Evolutionary conservation across 2,797 vertebrate genomes (phyloP), one percentile per base, ranked within the genome.

Genomic region (Semotilus atromaculatus): DNA sequence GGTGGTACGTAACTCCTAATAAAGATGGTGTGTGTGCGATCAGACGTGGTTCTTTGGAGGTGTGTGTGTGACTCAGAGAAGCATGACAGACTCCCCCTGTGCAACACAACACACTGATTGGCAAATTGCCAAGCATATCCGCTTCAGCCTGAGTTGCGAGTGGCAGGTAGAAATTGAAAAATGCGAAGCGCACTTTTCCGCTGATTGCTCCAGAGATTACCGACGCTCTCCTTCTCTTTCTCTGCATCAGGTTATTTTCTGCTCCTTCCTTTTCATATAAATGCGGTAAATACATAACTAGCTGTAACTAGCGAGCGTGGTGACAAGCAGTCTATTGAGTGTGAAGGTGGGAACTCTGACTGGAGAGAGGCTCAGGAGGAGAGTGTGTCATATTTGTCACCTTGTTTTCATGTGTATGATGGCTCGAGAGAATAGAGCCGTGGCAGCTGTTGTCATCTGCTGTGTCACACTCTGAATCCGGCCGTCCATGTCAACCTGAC

Each of bases 81-180:
- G 77, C 74, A 75, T 89, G 90, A 86, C 89, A 88, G 87, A 58
- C 88, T 87, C 90, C 90, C 85, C 70, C 83, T 86, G 89, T 36
- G 90, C 88, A 53, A 81, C 90, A 88, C 89, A 90, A 90, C 90
- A 88, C 86, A 86, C 91, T 91, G 91, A 91, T 89, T 91, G 90
- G 90, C 91, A 91, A 91, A 91, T 91, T 91, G 90, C 91, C 88
- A 86, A 86, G 87, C 86, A 55, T 83, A 89, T 89, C 87, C 83
- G 80, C 89, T 88, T 84, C 71, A 83, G 71, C 85, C 88, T 84
- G 58, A 66, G 82, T 77, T 86, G 75, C 82, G 60, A 85, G 86
- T 91, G 91, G 89, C 91, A 92, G 90, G 90, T 91, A 91, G 87
- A 91, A 90, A 92, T 91, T 92, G 90, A 89, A 90, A 91, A 92